Evolutionary conservation across 2,113 vertebrate genomes (phyloP).

Genomic region (Bettongia penicillata): DNA sequence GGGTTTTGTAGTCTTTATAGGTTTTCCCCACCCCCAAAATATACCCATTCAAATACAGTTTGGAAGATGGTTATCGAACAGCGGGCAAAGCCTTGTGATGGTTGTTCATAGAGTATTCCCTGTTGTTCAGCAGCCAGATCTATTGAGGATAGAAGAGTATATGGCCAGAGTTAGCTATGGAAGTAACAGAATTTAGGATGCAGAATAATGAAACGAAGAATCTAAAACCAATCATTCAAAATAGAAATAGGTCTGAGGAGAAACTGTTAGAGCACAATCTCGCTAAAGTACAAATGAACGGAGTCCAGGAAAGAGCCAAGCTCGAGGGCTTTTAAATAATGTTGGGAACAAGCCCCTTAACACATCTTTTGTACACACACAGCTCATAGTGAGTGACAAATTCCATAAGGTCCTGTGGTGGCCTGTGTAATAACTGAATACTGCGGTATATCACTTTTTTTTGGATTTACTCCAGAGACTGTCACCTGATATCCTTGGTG

Average conservation of each 20-base stretch:
- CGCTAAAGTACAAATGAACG: neutral
- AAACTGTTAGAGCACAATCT: neutral
- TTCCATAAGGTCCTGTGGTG: neutral
- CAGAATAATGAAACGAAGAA: constrained; percentile 35
- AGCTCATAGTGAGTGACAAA: neutral
- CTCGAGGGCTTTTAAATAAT: neutral
- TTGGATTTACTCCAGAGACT: neutral
- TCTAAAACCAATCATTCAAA: neutral
- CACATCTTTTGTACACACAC: neutral
- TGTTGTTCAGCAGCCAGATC: neutral
- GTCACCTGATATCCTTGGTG: neutral
- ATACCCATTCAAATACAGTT: neutral
- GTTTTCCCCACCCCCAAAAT: neutral
- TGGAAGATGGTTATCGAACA: neutral
- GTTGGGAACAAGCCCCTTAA: neutral
- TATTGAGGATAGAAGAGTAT: constrained; percentile 36
- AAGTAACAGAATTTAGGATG: constrained; percentile 1
- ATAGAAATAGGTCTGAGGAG: neutral
- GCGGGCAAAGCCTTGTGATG: neutral
- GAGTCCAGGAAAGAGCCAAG: neutral
- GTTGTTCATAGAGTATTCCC: neutral
- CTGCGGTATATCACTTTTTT: neutral
- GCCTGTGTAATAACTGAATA: neutral
- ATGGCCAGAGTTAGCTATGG: constrained; percentile 6
- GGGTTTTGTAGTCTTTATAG: neutral